A percentile compares a stretch with the other conserved stretches of the same genome.
phyloP scores from a whole-genome alignment of 2,888 invertebrate genomes.

The Pemphredon lugubris region DNA sequence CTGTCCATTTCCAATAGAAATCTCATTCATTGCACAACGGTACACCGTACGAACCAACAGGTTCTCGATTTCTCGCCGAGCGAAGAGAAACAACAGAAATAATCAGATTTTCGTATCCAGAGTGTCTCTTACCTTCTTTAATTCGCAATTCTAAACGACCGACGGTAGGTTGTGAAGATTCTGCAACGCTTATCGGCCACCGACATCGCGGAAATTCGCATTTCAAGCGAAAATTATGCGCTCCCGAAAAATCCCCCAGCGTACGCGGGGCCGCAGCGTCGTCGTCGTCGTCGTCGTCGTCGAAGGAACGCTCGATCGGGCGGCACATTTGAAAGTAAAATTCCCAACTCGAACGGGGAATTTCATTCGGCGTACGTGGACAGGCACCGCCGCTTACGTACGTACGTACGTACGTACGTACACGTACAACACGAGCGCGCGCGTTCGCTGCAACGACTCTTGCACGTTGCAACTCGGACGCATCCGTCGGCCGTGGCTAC shows the following conservation, averaged over 20 bases:
- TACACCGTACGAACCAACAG: too few relatives aligned
- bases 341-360: slow-evolving; percentile 70
- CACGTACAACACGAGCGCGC: too few relatives aligned
- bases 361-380: slow-evolving; percentile 49
- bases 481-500: slow-evolving; percentile 33
- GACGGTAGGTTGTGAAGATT: background rate
- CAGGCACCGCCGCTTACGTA: background rate
- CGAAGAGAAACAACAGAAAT: too few relatives aligned
- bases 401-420: slow-evolving; percentile 16
- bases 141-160: slow-evolving; percentile 23
- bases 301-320: slow-evolving; percentile 51
- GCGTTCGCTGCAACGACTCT: slow-evolving; percentile 4
- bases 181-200: slow-evolving; percentile 41
- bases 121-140: slow-evolving; percentile 13
- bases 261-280: slow-evolving; percentile 2
- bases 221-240: slow-evolving; percentile 64
- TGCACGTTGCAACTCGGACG: slow-evolving; percentile 47
- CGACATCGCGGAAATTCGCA: slow-evolving; percentile 63
- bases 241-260: slow-evolving; percentile 53
- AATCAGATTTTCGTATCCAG: slow-evolving; percentile 2
- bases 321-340: slow-evolving; percentile 76
- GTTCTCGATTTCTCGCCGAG: too few relatives aligned
- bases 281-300: too few relatives aligned
- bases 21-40: too few relatives aligned
- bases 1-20: too few relatives aligned